Conservation (phyloP, 2,113 vertebrate genomes). For the Nicator chloris region DNA sequence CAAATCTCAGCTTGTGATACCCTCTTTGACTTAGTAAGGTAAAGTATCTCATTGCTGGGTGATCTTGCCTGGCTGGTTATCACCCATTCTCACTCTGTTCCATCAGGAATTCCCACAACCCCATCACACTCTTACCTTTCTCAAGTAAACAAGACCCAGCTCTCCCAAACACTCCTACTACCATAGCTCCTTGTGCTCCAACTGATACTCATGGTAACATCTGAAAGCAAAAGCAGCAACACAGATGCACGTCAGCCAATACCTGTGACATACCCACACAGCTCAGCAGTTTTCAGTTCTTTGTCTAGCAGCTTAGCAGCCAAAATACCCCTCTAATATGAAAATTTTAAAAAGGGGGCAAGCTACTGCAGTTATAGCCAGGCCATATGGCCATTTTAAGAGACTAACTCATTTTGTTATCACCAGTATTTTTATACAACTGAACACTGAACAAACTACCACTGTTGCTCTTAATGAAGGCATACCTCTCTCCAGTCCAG, state of each 20-base stretch:
- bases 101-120: background rate
- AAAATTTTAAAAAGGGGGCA: background rate
- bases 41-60: background rate
- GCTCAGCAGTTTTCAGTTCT: background rate
- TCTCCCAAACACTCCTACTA: conserved; percentile 57
- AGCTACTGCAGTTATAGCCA: background rate
- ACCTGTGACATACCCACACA: background rate
- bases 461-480: background rate
- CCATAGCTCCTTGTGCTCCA: conserved; percentile 41
- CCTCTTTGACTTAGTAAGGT: background rate
- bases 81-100: background rate
- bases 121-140: conserved; percentile 50
- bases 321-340: background rate
- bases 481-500: background rate
- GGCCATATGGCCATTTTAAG: background rate
- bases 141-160: conserved; percentile 49
- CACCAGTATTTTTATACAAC: background rate
- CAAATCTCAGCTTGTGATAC: background rate
- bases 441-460: background rate
- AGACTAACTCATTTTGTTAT: background rate
- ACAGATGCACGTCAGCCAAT: conserved; percentile 28
- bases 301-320: background rate
- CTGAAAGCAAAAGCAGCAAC: conserved; percentile 58
- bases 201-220: conserved; percentile 34
- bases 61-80: background rate